Evolutionary conservation across 2,888 invertebrate species (phyloP), one percentile per base, ranked within the genome.

Genomic region (Trissolcus brochymenae): DNA sequence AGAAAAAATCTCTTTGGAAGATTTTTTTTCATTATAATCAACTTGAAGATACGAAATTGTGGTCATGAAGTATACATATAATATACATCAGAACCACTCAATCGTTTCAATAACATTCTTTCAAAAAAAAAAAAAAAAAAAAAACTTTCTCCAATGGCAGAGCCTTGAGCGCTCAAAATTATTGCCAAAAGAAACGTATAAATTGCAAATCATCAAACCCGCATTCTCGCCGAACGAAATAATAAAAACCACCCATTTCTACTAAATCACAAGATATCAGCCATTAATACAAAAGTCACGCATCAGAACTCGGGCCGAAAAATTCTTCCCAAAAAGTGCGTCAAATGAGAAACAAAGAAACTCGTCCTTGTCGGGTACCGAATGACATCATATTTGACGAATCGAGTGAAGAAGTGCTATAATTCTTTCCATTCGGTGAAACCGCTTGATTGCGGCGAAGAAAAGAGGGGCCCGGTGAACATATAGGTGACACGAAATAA

Each of bases 341-440:
- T 51, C 55, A 60, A 56, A 61, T 49, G 21, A 55, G 65, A 75
- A 70, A 70, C 70, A 76, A 76, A 76, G 76, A 66, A 67, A 62
- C 57, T 49, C 65, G 43, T 70, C 55, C 41, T 64, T 19, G 59
- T 54, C 53, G 61, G 41, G 25, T 65, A 29, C 43, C 41, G 21
- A 21, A 72, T 72, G 76, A 67, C 76, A 76, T 72, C 76, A 76
- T 19, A 50, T 67, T 71, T 76, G 76, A 72, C 76, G 61, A 65
- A 72, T 76, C 64, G 55, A 68, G 72, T 67, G 51, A 46, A 68
- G 55, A 72, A 53, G 6, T 72, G 67, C 72, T 61, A 77, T 76
- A 76, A 67, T 72, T 76, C 76, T 76, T 76, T 25, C 49, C 29
- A 51, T 51, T 56, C 51, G 60, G 75, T 56, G 55, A 67, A 57